Base-by-base conservation (phyloP, 2,113 vertebrate species). In the Brachyistius frenatus region DNA sequence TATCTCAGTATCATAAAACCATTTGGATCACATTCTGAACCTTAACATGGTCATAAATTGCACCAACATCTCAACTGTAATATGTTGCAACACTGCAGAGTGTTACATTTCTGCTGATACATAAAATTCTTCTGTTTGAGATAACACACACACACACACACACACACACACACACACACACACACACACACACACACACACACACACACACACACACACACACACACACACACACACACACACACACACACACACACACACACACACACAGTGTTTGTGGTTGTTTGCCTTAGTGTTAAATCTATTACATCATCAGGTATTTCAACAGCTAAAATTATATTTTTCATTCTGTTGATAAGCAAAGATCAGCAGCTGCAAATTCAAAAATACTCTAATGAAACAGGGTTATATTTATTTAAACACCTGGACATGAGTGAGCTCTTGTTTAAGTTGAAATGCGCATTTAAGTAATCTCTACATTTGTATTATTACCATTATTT, bases 121-220 rank as follows among this genome's bases (percentile, higher is more conserved):
- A 50, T 11, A 53, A 72, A 62, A 77, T 30, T 5, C 41, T 49
- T 70, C 23, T 71, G 66, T 54, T 49, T 62, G 57, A 56, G 33
- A 75, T 75, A 74, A 66, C 37, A 54, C 16, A 54, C 33, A 46
- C 4, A 11, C 13, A 39, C 16, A 54, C 33, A 46, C 4, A 11
- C 13, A 39, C 16, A 54, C 33, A 46, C 4, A 11, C 13, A 39
- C 16, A 54, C 33, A 46, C 4, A 11, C 13, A 39, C 16, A 54
- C 33, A 46, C 4, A 11, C 13, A 39, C 16, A 54, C 33, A 46
- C 4, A 11, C 13, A 39, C 16, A 54, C 33, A 46, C 4, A 11
- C 13, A 39, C 16, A 54, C 33, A 46, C 4, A 11, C 13, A 39
- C 16, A 54, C 33, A 46, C 4, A 11, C 13, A 39, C 16, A 54